Evolutionary conservation across 2,888 invertebrate species (phyloP).

Genomic region (Lagria hirta): DNA sequence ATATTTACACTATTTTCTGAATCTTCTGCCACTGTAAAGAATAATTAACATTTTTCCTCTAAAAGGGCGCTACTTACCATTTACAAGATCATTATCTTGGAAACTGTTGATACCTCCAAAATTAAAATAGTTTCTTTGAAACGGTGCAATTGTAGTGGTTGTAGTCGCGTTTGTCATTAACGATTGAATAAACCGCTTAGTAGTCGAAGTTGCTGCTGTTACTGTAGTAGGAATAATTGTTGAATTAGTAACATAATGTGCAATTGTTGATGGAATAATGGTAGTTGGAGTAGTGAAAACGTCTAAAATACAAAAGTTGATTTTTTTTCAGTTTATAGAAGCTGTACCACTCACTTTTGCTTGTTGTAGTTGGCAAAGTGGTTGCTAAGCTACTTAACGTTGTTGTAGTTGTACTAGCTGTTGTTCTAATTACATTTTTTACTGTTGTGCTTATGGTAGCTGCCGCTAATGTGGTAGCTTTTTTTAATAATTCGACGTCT

Average conservation of each 20-base stretch:
- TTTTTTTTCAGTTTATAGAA: no score
- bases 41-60: not conserved
- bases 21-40: slow-evolving; percentile 41
- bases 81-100: slow-evolving; percentile 43
- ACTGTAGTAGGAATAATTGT: slow-evolving; percentile 39
- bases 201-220: slow-evolving; percentile 39
- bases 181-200: no score
- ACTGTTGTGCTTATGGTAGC: slow-evolving; percentile 48
- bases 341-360: no score
- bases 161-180: slow-evolving; percentile 43
- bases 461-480: slow-evolving; percentile 52
- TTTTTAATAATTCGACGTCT: slow-evolving; percentile 56
- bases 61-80: slow-evolving; percentile 40
- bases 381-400: slow-evolving; percentile 51
- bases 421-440: slow-evolving; percentile 52
- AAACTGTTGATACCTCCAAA: slow-evolving; percentile 51
- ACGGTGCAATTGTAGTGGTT: slow-evolving; percentile 34
- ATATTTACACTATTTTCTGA: slow-evolving; percentile 37
- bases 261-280: slow-evolving; percentile 41
- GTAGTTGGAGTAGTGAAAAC: slow-evolving; percentile 48
- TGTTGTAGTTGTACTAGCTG: slow-evolving; percentile 43
- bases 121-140: slow-evolving; percentile 50
- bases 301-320: slow-evolving; percentile 27
- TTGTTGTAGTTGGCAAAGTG: slow-evolving; percentile 54
- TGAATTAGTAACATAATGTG: no score